Percentiles rank a stretch among this genome's conserved stretches.
These are phyloP conservation scores for Boleophthalmus pectinirostris DNA, from an alignment of 2,113 vertebrate species.

Conservation along the genomic window DNA sequence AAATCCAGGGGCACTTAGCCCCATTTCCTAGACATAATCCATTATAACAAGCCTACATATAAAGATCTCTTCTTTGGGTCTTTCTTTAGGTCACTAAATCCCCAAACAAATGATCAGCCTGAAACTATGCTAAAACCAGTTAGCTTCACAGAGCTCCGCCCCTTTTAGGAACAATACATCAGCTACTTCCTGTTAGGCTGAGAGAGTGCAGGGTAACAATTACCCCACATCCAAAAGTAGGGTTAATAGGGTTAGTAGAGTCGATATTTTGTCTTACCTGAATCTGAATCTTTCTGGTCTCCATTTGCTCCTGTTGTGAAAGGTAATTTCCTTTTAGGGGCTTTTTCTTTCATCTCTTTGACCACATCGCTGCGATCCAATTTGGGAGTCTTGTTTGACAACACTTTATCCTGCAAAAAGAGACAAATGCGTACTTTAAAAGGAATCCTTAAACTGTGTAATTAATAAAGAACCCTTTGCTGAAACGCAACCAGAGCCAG, in stretches of 20 bases:
- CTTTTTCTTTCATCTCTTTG: conserved; percentile 98
- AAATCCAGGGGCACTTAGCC: conserved; percentile 47
- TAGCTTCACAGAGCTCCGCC: conserved; percentile 28
- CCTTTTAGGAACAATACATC: background rate
- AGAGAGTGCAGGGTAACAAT: conserved; percentile 37
- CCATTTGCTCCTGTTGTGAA: conserved; percentile 98
- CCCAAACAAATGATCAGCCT: conserved; percentile 10
- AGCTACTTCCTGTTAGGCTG: conserved; percentile 38
- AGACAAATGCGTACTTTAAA: conserved; percentile 26
- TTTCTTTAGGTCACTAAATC: background rate
- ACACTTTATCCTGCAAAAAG: conserved; percentile 92
- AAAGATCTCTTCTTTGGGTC: conserved; percentile 26
- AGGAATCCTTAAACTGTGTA: background rate
- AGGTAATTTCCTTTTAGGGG: conserved; percentile 95
- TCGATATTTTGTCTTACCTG: conserved; percentile 76
- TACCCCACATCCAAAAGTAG: conserved; percentile 10
- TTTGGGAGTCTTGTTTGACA: conserved; percentile 98
- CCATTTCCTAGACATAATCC: conserved; percentile 5
- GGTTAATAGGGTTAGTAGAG: too few species aligned
- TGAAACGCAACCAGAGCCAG: background rate
- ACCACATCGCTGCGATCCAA: conserved; percentile 95
- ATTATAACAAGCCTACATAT: conserved; percentile 25
- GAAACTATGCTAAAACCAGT: conserved; percentile 4
- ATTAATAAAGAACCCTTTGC: background rate
- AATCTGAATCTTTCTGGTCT: conserved; percentile 99